Percentiles rank a stretch among this genome's conserved stretches.
Evolutionary conservation across 1,140 invertebrate genomes (phyloP).

Genomic region (Pseudomyrmex pallidus): DNA sequence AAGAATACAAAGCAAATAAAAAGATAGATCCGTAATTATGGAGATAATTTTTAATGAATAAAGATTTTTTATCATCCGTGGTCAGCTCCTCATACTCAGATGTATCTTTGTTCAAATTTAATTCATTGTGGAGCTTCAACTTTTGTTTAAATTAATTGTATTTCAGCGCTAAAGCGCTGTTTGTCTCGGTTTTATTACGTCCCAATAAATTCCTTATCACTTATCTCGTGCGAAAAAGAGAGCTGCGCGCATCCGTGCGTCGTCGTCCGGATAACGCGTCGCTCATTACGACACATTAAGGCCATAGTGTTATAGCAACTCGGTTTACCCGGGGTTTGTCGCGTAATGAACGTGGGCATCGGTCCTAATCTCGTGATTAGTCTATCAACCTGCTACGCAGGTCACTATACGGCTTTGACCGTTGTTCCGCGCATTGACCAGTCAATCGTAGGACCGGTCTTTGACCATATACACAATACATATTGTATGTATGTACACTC

Average conservation of each 20-base stretch:
- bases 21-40: not conserved
- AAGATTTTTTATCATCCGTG: no score
- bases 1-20: not conserved
- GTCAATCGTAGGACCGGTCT: no score
- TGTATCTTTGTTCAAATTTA: no score
- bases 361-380: constrained; percentile 56
- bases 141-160: not conserved
- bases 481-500: no score
- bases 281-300: constrained; percentile 61
- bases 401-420: no score
- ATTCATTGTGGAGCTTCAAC: no score
- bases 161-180: not conserved
- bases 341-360: constrained; percentile 36
- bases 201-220: not conserved
- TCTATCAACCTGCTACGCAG: constrained; percentile 40
- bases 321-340: constrained; percentile 24
- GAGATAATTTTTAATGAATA: no score
- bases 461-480: no score
- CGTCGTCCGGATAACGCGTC: not conserved
- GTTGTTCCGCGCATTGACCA: no score
- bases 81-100: no score
- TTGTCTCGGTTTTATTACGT: not conserved
- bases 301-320: constrained; percentile 55
- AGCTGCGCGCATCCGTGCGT: not conserved
- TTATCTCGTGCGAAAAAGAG: not conserved